Conservation (phyloP, 2,888 invertebrate species). For the Mythimna vitellina region DNA sequence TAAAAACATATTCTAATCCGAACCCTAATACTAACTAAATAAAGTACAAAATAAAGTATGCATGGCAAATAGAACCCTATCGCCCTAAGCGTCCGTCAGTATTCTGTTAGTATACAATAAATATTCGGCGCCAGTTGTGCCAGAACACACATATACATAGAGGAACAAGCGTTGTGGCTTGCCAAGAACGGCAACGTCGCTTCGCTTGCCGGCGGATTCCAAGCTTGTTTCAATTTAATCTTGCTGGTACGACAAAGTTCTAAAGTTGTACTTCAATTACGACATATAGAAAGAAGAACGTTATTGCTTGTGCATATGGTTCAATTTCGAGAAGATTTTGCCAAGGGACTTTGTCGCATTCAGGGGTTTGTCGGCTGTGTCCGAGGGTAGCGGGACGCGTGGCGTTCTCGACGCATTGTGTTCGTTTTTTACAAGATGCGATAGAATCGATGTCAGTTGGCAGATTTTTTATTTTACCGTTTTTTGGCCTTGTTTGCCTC, state of each 20-base stretch:
- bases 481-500: conserved; percentile 86
- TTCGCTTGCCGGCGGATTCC: conserved; percentile 82
- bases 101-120: conserved; percentile 91
- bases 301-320: conserved; percentile 54
- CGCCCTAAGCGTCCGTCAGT: conserved; percentile 85
- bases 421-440: conserved; percentile 85
- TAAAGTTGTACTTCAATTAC: conserved; percentile 40
- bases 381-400: conserved; percentile 88
- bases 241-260: conserved; percentile 76
- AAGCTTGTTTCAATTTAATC: conserved; percentile 81
- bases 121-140: conserved; percentile 91
- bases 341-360: conserved; percentile 73
- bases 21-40: conserved; percentile 72
- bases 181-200: conserved; percentile 89
- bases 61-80: conserved; percentile 81
- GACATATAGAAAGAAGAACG: conserved; percentile 55
- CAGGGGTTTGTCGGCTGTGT: conserved; percentile 61
- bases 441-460: conserved; percentile 91
- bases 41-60: conserved; percentile 73
- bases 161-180: conserved; percentile 82
- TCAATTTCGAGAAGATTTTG: conserved; percentile 40
- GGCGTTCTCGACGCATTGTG: conserved; percentile 84
- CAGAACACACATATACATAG: conserved; percentile 89
- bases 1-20: conserved; percentile 64
- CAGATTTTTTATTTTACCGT: conserved; percentile 90